Percentiles rank a stretch among this genome's conserved stretches.
Conservation (phyloP, 2,888 invertebrate species). For the Orgyia antiqua region DNA sequence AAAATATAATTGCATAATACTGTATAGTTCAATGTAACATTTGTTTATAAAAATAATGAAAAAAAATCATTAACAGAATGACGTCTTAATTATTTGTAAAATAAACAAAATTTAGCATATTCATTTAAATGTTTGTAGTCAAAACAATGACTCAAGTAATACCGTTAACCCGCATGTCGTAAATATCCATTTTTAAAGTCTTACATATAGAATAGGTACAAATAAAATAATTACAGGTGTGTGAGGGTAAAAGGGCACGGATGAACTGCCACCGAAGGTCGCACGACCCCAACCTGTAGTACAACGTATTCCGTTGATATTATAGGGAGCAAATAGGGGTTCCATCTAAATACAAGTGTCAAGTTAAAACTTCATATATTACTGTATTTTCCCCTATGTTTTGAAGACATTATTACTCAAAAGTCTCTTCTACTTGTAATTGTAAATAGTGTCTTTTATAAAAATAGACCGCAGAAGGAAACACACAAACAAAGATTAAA, state of each 20-base stretch:
- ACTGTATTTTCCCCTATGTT: no score
- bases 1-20: no score
- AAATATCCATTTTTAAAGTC: slow-evolving; percentile 5
- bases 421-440: no score
- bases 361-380: neutral
- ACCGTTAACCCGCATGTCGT: slow-evolving; percentile 25
- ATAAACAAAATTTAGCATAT: neutral
- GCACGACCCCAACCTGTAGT: slow-evolving; percentile 30
- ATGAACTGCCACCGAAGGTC: slow-evolving; percentile 41
- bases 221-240: slow-evolving; percentile 58
- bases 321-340: slow-evolving; percentile 12
- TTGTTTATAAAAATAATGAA: no score
- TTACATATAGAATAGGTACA: slow-evolving; percentile 30
- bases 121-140: slow-evolving; percentile 1
- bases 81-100: no score
- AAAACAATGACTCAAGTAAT: slow-evolving; percentile 19
- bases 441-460: no score
- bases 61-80: no score
- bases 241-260: slow-evolving; percentile 39
- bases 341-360: neutral
- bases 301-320: slow-evolving; percentile 25
- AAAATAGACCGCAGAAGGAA: no score
- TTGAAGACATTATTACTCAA: no score
- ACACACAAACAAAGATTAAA: no score
- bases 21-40: no score